These are phyloP conservation scores for Neodiprion lecontei DNA, from an alignment of 1,140 invertebrate genomes.

Conservation along the genomic window DNA sequence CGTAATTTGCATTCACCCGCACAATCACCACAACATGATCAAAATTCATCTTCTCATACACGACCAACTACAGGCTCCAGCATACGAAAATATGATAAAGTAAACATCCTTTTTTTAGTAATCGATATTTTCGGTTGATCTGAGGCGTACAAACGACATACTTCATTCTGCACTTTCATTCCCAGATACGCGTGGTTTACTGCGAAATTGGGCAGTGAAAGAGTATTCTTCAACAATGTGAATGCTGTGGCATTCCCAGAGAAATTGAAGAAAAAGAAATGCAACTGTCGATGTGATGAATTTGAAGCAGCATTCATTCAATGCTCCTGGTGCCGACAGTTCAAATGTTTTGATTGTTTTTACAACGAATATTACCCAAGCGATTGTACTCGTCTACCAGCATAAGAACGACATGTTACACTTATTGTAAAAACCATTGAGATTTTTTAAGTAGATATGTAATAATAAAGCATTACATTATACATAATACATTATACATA, in stretches of 20 bases:
- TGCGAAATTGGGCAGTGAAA: conserved; percentile 1
- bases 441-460: neutral
- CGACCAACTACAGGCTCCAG: conserved; percentile 22
- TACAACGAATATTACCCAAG: no score
- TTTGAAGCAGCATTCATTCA: neutral
- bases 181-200: neutral
- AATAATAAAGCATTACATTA: neutral
- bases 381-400: neutral
- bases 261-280: no score
- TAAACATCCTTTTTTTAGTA: conserved; percentile 29
- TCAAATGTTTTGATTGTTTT: no score
- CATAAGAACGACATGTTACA: neutral
- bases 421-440: neutral
- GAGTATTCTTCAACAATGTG: neutral
- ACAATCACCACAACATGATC: conserved; percentile 1
- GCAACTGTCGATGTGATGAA: neutral
- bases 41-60: conserved; percentile 30
- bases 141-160: neutral
- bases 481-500: no score
- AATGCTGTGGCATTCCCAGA: neutral
- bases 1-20: no score
- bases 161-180: neutral
- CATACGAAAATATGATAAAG: conserved; percentile 30
- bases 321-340: neutral
- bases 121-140: conserved; percentile 8